Evolutionary conservation across 2,888 invertebrate genomes (phyloP).

Genomic region (Mantis religiosa): DNA sequence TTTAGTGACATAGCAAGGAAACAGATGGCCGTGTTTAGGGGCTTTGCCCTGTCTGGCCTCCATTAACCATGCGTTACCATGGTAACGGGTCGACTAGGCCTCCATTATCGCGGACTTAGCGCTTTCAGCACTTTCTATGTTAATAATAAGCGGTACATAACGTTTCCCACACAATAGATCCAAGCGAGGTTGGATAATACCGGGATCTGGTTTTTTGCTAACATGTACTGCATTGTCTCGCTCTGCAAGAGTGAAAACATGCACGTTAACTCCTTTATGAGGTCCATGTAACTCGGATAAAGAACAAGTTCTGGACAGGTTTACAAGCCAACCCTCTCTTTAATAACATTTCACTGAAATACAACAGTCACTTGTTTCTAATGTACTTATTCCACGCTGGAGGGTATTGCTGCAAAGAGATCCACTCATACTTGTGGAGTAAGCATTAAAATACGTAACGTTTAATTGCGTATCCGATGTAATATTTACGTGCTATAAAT

Average conservation of each 20-base stretch:
- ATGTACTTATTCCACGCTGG: too few relatives aligned
- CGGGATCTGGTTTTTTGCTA: not conserved
- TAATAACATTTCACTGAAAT: too few relatives aligned
- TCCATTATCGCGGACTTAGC: not conserved
- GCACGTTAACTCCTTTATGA: not conserved
- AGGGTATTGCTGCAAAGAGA: too few relatives aligned
- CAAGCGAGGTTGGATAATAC: not conserved
- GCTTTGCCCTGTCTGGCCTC: not conserved
- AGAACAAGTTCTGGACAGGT: not conserved
- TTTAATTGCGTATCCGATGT: too few relatives aligned
- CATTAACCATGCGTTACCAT: not conserved
- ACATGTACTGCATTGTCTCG: not conserved
- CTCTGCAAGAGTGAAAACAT: not conserved
- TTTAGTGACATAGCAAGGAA: not conserved
- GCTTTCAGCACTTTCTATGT: constrained; percentile 4
- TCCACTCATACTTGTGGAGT: too few relatives aligned
- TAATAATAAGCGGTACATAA: constrained; percentile 4
- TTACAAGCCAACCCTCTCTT: not conserved
- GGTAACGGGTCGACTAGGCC: not conserved
- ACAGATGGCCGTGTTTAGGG: not conserved
- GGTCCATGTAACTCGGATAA: not conserved
- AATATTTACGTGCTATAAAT: too few relatives aligned
- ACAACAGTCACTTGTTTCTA: too few relatives aligned
- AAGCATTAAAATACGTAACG: too few relatives aligned
- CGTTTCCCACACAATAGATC: not conserved